Conservation (phyloP, 2,113 vertebrate species). For the Jacana jacana region DNA sequence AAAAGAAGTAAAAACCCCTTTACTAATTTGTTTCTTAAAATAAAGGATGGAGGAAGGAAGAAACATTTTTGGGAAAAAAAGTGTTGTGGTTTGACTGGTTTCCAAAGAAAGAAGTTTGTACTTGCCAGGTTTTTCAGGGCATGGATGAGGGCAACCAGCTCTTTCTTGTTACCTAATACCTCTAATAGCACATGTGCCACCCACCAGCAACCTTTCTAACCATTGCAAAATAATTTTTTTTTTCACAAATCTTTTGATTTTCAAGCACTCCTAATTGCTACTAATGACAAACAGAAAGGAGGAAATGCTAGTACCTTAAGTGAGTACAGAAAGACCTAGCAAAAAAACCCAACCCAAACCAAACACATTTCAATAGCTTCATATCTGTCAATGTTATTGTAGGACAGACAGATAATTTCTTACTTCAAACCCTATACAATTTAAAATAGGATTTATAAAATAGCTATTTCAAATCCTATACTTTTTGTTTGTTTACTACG, state of each 20-base stretch:
- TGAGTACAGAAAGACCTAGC: background rate
- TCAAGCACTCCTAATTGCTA: background rate
- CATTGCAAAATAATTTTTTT: background rate
- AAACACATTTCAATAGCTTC: background rate
- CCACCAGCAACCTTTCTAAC: background rate
- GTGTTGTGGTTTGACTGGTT: background rate
- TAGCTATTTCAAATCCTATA: background rate
- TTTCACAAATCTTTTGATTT: background rate
- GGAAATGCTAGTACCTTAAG: background rate
- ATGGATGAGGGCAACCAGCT: background rate
- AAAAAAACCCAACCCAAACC: too few relatives aligned
- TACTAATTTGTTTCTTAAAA: background rate
- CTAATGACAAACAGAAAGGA: background rate
- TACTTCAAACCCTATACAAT: background rate
- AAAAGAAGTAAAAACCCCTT: background rate
- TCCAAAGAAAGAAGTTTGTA: background rate
- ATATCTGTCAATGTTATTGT: background rate
- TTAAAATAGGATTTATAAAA: background rate
- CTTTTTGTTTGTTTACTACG: background rate
- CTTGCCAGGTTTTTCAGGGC: rapidly evolving
- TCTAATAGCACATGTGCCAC: background rate
- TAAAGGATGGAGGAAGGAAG: background rate
- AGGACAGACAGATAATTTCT: background rate
- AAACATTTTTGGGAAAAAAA: background rate
- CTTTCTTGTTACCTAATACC: background rate